Base-by-base conservation (phyloP, 2,888 invertebrate genomes). In the Molanna angustata region DNA sequence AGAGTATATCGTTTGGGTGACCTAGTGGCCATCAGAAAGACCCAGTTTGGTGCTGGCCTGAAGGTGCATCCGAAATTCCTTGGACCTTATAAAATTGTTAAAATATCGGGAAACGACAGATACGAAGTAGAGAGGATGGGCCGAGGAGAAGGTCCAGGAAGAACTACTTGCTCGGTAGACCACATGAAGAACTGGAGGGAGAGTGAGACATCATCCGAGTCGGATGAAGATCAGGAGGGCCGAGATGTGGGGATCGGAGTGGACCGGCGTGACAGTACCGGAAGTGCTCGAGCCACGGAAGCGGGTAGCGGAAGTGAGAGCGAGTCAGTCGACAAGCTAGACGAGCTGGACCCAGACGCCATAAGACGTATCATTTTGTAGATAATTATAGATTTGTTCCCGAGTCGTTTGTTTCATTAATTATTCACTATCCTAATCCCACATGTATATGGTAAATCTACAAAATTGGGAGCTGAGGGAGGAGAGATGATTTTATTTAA, bases 61-160 rank as follows among this genome's bases (percentile, higher is more conserved):
- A 70, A 70, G 53, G 41, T 69, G 2, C 53, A 60, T 17, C 42
- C 59, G 1, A 68, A 67, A 52, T 68, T 60, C 49, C 49, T 69
- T n/a, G 69, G 68, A 1, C 66, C 67, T n/a, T 67, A 68, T 49
- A 52, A 57, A 18, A 53, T 67, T 14, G 50, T 51, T 20, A 61
- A 60, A 44, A 56, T 58, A 1, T 62, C 64, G 37, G n/a, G 59
- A 2, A 64, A 66, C 37, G 63, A 70, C 41, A 39, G 64, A 11
- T 69, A 69, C 47, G 59, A 62, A 11, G 64, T 68, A 0, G 56
- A 61, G 21, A 65, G 64, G 33, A 49, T 63, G 13, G 51, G 59
- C 16, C 49, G 58, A 16, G 48, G 59, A 35, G 66, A 66, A 39
- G 65, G 65, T 3, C 63, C 64, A 3, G 18, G 13, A 2, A 31